phyloP scores from a whole-genome alignment of 2,113 vertebrate genomes.

The Camelus bactrianus region DNA sequence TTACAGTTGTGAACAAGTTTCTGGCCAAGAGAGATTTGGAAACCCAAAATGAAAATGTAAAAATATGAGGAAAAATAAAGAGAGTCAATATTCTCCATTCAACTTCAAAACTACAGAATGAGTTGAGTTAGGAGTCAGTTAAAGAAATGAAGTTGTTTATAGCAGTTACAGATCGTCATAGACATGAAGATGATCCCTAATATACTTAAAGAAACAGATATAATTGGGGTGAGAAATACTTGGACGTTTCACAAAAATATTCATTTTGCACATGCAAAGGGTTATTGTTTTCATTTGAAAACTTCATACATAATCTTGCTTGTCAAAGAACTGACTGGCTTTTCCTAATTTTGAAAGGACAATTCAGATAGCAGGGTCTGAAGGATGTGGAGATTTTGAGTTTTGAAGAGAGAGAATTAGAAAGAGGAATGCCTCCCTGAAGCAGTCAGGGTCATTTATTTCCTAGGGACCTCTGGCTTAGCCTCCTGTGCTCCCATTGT shows the following conservation, averaged over 20 bases:
- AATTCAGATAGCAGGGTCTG: not conserved
- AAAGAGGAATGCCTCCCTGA: not conserved
- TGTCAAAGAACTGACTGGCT: not conserved
- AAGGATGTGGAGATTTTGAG: not conserved
- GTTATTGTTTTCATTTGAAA: conserved; percentile 41
- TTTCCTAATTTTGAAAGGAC: not conserved
- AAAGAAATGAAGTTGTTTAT: conserved; percentile 13
- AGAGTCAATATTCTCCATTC: not conserved
- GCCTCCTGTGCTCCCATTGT: not conserved
- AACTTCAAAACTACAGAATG: conserved; percentile 14
- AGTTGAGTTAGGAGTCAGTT: not conserved
- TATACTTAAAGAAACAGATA: not conserved
- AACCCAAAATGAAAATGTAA: conserved; percentile 55
- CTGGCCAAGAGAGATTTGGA: conserved; percentile 50
- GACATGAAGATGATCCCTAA: not conserved
- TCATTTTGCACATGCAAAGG: not conserved
- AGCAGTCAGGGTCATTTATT: not conserved
- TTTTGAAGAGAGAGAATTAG: not conserved
- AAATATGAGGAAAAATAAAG: conserved; percentile 1
- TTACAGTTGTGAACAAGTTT: conserved; percentile 50
- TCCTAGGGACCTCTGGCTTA: not conserved
- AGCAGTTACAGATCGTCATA: not conserved
- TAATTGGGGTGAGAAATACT: not conserved
- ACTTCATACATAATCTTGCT: not conserved
- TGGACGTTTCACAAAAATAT: conserved; percentile 12